Evolutionary conservation across 2,113 vertebrate species (phyloP), one percentile per base, ranked within the genome.

Genomic region (Haliaeetus leucogaster): DNA sequence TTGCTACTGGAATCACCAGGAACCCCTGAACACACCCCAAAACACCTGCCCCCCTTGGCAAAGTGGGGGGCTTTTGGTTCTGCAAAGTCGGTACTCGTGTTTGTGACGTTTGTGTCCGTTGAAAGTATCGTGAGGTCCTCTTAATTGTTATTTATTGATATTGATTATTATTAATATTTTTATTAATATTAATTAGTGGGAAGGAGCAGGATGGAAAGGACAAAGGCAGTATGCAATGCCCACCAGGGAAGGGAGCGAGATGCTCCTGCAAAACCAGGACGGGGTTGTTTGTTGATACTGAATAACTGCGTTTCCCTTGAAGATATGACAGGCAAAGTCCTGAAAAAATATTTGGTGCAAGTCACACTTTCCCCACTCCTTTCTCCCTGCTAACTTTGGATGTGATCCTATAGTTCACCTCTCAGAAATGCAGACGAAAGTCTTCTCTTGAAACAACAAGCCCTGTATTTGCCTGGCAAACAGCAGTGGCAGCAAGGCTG

Each of bases 341-440:
- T 22, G 29, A 20, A 20, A 38, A 65, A 52, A 38, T 3, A 2
- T 84, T 71, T 83, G 50, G 20, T 5, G 3, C 42, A 19, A 61
- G 38, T 47, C 23, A 32, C 0, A 0, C 36, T 82, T 32, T 65
- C 29, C 11, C 36, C 1, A 0, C 23, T 50, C 27, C 32, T 68
- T 72, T 88, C 27, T 82, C 32, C 34, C 30, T 36, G 26, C 11
- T 65, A 4, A 2, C 21, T 55, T 79, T 40, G 79, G 42, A 29
- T 19, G 17, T 43, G 30, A 12, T n/a, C 22, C 29, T 68, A 7
- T 73, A 58, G n/a, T 4, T 47, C 26, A 20, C 26, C 30, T 32
- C 81, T 86, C 86, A 59, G 55, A 86, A 92, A 67, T 14, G 7
- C 32, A 70, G 62, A 38, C 14, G 12, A 20, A 32, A 72, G 63